Percentiles rank a stretch among this genome's conserved stretches.
Conservation (phyloP, 2,797 vertebrate genomes). For the Neoniphon sammara region DNA sequence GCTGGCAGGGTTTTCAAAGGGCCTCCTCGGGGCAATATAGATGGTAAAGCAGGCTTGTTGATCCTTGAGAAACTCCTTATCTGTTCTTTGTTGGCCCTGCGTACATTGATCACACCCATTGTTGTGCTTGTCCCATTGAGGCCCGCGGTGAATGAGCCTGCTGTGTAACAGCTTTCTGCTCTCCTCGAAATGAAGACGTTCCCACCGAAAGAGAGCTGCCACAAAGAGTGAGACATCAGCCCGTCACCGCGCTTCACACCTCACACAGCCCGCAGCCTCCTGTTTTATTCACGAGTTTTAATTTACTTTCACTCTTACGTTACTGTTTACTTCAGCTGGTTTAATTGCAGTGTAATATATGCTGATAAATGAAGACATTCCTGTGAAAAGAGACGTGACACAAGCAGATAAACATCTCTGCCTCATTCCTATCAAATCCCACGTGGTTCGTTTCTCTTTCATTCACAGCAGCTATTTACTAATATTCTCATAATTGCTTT, state of each 20-base stretch:
- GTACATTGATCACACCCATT: constrained; percentile 68
- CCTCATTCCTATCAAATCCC: no score
- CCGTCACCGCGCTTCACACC: neutral
- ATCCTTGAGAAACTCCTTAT: constrained; percentile 71
- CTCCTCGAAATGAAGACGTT: constrained; percentile 74
- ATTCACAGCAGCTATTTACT: no score
- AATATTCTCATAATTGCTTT: no score
- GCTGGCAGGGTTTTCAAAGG: constrained; percentile 37
- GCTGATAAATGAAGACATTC: no score
- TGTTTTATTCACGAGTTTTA: neutral
- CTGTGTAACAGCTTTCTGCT: constrained; percentile 65
- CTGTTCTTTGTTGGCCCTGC: constrained; percentile 64
- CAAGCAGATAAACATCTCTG: no score
- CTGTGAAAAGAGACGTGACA: no score
- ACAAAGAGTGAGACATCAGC: constrained; percentile 57
- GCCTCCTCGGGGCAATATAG: constrained; percentile 32
- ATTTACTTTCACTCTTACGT: neutral
- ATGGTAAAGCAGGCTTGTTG: constrained; percentile 56
- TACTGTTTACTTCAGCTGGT: no score
- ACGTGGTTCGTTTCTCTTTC: no score
- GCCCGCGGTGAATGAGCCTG: constrained; percentile 64
- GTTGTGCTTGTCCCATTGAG: constrained; percentile 73
- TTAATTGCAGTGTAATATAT: no score
- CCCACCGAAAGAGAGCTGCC: constrained; percentile 57
- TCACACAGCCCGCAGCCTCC: constrained; percentile 1